These are phyloP conservation scores for Anorthoa munda DNA, from an alignment of 2,888 invertebrate genomes.

Conservation along the genomic window DNA sequence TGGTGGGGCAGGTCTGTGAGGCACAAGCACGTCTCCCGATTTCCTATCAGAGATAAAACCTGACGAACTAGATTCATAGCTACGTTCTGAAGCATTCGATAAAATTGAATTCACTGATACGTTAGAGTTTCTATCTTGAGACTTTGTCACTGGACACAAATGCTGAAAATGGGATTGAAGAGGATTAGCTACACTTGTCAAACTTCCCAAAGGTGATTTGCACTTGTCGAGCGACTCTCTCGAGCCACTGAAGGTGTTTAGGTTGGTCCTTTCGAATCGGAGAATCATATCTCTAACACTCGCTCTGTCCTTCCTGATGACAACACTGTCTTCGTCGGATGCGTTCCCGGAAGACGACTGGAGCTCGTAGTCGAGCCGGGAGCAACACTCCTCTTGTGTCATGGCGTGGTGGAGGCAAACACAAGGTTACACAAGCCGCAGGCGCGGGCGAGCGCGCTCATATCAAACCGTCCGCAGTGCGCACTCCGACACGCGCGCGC, in stretches of 20 bases:
- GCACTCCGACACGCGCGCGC: constrained; percentile 82
- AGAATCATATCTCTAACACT: constrained; percentile 87
- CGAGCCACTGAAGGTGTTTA: constrained; percentile 78
- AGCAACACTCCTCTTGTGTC: constrained; percentile 85
- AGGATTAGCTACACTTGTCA: constrained; percentile 86
- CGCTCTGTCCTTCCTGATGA: constrained; percentile 81
- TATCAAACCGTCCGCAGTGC: constrained; percentile 80
- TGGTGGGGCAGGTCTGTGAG: constrained; percentile 88
- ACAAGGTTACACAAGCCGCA: constrained; percentile 80
- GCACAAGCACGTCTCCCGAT: constrained; percentile 78
- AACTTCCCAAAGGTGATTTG: constrained; percentile 83
- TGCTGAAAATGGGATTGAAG: constrained; percentile 84
- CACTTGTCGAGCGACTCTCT: constrained; percentile 83
- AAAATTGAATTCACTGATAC: constrained; percentile 89
- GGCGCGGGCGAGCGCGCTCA: constrained; percentile 79
- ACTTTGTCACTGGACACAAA: constrained; percentile 81
- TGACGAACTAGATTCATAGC: constrained; percentile 88
- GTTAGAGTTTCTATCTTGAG: constrained; percentile 87
- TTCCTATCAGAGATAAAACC: constrained; percentile 88
- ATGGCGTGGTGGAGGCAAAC: constrained; percentile 77
- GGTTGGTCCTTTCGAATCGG: constrained; percentile 84
- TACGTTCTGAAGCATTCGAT: constrained; percentile 87
- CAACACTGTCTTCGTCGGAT: constrained; percentile 83
- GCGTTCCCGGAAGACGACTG: constrained; percentile 79
- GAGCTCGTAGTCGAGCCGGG: constrained; percentile 80